These are phyloP conservation scores for Nephrotoma guestfalica DNA, from an alignment of 2,888 invertebrate species.

Conservation along the genomic window DNA sequence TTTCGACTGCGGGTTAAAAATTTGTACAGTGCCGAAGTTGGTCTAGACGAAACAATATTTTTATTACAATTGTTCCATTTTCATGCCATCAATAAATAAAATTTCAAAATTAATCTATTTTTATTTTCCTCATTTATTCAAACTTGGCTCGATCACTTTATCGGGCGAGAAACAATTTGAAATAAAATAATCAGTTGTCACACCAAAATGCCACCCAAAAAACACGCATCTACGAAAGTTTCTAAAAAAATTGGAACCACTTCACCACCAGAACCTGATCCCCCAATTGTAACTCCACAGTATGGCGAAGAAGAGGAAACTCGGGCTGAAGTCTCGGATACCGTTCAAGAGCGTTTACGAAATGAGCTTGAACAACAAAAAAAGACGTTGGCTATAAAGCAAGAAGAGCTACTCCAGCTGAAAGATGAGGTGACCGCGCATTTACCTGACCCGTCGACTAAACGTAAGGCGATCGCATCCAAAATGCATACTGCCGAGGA, in stretches of 20 bases:
- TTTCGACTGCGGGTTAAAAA: conserved; percentile 62
- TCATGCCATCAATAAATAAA: conserved; percentile 23
- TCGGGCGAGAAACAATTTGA: not conserved
- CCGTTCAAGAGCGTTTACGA: not conserved
- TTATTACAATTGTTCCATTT: conserved; percentile 61
- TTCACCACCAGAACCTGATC: not conserved
- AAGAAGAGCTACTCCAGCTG: not conserved
- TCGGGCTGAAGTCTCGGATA: not conserved
- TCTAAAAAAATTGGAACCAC: not conserved
- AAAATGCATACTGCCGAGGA: not conserved
- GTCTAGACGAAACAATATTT: conserved; percentile 70
- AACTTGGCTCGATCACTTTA: not conserved
- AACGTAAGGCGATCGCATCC: not conserved
- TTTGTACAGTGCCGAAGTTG: conserved; percentile 61
- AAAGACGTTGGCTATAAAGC: not conserved
- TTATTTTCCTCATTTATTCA: not conserved
- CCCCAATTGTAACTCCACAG: not conserved
- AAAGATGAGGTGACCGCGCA: not conserved
- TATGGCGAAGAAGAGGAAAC: not conserved
- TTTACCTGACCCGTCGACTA: not conserved
- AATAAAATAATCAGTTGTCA: not conserved
- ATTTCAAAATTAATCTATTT: not conserved
- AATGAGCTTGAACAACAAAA: not conserved
- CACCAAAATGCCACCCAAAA: not conserved
- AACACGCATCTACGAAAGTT: not conserved